Base-by-base conservation (phyloP, 2,888 invertebrate genomes). In the Drosophila histrio region DNA sequence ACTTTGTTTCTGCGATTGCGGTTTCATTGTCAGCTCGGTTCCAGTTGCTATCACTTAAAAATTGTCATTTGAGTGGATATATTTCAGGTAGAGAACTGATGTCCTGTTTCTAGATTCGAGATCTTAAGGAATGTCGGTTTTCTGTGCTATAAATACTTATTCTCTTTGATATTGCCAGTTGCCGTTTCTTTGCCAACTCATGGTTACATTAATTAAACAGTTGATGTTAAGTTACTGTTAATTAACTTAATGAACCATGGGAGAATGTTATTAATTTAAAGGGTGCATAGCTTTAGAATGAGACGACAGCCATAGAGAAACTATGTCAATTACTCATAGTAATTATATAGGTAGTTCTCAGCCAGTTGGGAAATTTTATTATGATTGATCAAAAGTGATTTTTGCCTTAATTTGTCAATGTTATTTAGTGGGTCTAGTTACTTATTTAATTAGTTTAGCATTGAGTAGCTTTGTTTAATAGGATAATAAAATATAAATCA, bases 151-250 rank as follows among this genome's bases (percentile, higher is more conserved):
- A 15, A 5, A 15, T 11, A 11, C 9, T 1, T 2, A 8, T 2
- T 11, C 19, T 38, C 5, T 38, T 38, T 34, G 8, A 8, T 34
- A 8, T 34, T 34, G 6, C 3, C n/a, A 6, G 13, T 22, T 34
- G 9, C 0, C 1, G 17, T 49, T 24, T 17, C 2, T 9, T 34
- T 15, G 2, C 17, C 11, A 4, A 4, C 26, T 50, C 26, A 38
- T 19, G 26, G 26, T 50, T 38, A 26, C 17, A 19, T 26, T 19
- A 19, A 50, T 50, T 38, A 50, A 26, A 38, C 38, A 28, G 26
- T 19, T 9, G 15, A 7, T 38, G 50, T 9, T 32, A 38, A 26
- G 13, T 43, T 34, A 17, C 8, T 34, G 9, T 15, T 13, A 32
- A 60, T 24, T 17, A 8, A 49, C 9, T 41, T 49, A 6, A 49